Conservation (phyloP, 2,797 vertebrate genomes). For the Atherinosoma microstoma region DNA sequence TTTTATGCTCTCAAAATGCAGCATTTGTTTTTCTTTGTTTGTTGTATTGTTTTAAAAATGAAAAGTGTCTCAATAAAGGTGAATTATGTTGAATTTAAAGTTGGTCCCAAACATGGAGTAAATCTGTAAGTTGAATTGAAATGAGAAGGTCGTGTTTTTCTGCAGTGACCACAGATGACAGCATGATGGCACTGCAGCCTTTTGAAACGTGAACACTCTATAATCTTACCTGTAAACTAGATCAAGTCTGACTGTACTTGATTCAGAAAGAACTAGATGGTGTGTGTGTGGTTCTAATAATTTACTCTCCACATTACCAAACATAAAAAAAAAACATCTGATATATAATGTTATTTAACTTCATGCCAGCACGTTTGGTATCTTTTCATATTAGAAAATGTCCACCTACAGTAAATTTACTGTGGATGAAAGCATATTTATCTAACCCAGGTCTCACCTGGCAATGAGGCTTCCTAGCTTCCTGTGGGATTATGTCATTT, state of each 20-base stretch:
- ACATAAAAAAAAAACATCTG: no score
- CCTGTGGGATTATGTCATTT: conserved; percentile 72
- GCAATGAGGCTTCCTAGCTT: conserved; percentile 45
- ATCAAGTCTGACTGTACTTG: neutral
- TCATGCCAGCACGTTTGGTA: neutral
- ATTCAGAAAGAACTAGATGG: neutral
- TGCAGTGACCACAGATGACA: conserved; percentile 44
- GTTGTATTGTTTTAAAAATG: conserved; percentile 65
- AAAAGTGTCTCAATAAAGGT: conserved; percentile 69
- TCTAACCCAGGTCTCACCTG: conserved; percentile 56
- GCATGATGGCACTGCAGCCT: conserved; percentile 54
- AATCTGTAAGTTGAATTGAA: neutral
- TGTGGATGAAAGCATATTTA: conserved; percentile 57
- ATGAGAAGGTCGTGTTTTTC: neutral
- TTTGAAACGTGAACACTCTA: neutral
- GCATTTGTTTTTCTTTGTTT: conserved; percentile 45
- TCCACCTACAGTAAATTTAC: neutral
- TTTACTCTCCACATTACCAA: neutral
- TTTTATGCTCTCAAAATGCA: conserved; percentile 36
- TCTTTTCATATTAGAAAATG: neutral
- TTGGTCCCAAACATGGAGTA: neutral
- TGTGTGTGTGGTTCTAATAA: neutral
- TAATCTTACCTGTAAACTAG: neutral
- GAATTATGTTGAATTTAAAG: conserved; percentile 43
- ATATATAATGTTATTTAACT: neutral